Evolutionary conservation across 2,113 vertebrate genomes (phyloP).

Genomic region (Silurus asotus): DNA sequence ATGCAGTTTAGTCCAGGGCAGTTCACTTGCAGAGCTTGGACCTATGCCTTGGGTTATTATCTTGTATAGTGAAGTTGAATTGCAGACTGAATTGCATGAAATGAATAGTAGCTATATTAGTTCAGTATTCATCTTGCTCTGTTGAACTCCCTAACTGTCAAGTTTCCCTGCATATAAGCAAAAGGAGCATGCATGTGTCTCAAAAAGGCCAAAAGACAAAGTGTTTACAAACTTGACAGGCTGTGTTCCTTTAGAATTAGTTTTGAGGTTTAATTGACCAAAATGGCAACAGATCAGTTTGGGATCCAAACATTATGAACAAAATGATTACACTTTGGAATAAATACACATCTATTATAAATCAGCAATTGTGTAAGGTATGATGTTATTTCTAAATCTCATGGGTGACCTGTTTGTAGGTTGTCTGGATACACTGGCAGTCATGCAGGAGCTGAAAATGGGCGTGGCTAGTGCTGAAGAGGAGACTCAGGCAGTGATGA

Average conservation of each 20-base stretch:
- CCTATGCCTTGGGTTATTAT: too few relatives aligned
- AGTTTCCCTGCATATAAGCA: too few relatives aligned
- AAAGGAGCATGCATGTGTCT: too few relatives aligned
- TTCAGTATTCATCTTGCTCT: too few relatives aligned
- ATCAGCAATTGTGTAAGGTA: background rate
- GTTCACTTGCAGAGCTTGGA: too few relatives aligned
- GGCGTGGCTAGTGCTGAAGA: constrained; percentile 92
- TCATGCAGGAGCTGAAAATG: constrained; percentile 99
- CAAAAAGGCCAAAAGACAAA: too few relatives aligned
- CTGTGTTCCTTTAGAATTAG: background rate
- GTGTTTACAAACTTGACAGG: too few relatives aligned
- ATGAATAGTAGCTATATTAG: too few relatives aligned
- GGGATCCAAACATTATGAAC: background rate
- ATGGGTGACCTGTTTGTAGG: constrained; percentile 68
- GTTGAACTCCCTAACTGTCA: too few relatives aligned
- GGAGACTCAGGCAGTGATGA: constrained; percentile 97
- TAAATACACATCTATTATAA: background rate
- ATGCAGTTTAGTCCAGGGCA: too few relatives aligned
- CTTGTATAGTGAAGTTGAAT: too few relatives aligned
- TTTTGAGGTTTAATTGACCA: background rate
- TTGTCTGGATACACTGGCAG: constrained; percentile 94
- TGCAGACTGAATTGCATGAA: too few relatives aligned
- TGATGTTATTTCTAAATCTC: background rate
- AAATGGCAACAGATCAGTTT: background rate
- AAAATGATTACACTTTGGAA: background rate